phyloP scores from a whole-genome alignment of 2,797 vertebrate genomes.

The Microtus obscurus region DNA sequence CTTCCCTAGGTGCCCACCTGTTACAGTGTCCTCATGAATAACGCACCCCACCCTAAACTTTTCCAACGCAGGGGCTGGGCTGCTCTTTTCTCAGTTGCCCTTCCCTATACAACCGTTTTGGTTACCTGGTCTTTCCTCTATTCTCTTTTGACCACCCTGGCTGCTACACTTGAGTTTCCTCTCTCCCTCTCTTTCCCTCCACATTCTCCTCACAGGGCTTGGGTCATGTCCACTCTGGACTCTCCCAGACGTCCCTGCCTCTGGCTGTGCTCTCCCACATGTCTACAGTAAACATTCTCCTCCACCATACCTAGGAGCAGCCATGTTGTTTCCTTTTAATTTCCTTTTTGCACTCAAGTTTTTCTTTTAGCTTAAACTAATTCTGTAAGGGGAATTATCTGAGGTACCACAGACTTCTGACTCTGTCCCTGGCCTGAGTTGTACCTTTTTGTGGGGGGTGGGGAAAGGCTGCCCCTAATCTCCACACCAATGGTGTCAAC shows the following conservation, averaged over 20 bases:
- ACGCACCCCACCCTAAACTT: background rate
- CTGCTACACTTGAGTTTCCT: background rate
- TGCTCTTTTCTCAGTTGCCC: background rate
- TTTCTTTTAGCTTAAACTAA: background rate
- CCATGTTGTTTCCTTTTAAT: background rate
- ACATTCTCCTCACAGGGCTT: background rate
- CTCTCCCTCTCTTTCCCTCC: background rate
- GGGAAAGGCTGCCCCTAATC: background rate
- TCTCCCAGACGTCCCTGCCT: background rate
- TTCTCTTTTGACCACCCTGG: background rate
- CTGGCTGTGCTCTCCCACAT: background rate
- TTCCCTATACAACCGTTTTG: background rate
- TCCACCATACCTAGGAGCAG: background rate
- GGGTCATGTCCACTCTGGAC: background rate
- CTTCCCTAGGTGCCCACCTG: background rate
- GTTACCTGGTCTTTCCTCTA: background rate
- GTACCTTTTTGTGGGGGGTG: background rate
- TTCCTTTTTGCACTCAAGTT: background rate
- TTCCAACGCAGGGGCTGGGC: background rate
- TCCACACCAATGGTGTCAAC: background rate
- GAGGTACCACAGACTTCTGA: background rate
- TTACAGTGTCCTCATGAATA: background rate
- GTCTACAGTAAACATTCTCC: background rate
- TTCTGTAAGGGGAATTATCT: background rate
- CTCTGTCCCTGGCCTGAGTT: background rate